A percentile compares a stretch with the other conserved stretches of the same genome.
Conservation (phyloP, 2,797 vertebrate species). For the Anisognathus igniventris region DNA sequence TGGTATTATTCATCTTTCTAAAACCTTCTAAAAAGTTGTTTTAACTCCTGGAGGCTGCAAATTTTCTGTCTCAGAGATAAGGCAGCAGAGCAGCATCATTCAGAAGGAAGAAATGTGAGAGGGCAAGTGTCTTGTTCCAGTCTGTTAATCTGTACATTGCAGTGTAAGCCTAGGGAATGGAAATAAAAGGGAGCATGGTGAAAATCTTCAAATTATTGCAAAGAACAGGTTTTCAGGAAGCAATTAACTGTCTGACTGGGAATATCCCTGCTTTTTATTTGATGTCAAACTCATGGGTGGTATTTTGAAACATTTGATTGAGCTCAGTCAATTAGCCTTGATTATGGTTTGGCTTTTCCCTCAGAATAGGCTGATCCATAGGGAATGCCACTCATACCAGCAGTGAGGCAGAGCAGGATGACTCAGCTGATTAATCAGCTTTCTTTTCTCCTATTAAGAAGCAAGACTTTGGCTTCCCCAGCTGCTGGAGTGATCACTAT, state of each 20-base stretch:
- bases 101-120: not conserved
- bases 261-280: not conserved
- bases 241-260: not conserved
- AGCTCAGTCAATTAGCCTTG: constrained; percentile 2
- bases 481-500: not conserved
- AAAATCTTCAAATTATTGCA: not conserved
- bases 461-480: not conserved
- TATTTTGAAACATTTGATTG: not conserved
- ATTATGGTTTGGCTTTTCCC: not conserved
- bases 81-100: not conserved
- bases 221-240: not conserved
- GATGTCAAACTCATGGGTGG: not conserved
- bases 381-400: constrained; percentile 17
- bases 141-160: not conserved
- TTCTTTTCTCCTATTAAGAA: not conserved
- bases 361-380: not conserved
- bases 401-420: not conserved
- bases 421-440: constrained; percentile 39
- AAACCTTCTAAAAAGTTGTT: not conserved
- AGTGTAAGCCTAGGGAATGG: not conserved
- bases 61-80: not conserved
- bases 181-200: not conserved
- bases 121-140: not conserved
- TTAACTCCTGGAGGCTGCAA: no score
- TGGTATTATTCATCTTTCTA: not conserved